Evolutionary conservation across 2,113 vertebrate genomes (phyloP), one percentile per base, ranked within the genome.

Genomic region (Microcebus ravelobensis): DNA sequence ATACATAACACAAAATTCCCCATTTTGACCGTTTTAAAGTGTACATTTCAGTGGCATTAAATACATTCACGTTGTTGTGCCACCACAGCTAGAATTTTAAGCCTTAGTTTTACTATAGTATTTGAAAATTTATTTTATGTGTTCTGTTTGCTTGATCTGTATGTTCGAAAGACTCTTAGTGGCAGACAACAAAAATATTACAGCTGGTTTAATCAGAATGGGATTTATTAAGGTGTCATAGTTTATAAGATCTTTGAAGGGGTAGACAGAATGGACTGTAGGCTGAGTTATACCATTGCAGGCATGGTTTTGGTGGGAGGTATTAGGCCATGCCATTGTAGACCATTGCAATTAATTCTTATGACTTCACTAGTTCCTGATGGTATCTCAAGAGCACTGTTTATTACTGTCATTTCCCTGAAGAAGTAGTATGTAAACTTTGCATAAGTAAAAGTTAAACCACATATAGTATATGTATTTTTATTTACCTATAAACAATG

Each of bases 1-100:
- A 76, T 42, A 29, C 2, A 34, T 80, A 59, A 83, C 55, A 55
- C 82, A 50, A 87, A 68, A 67, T 77, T 71, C 79, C 63, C 3
- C 18, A 85, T 74, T 96, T 96, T 76, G 74, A 63, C 77, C 10
- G 81, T 91, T 97, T 94, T 70, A 73, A 92, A 94, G 1, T 90
- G 5, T 87, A 52, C 15, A 73, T 12, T 63, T 92, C 6, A 90
- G 11, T 84, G 27, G 6, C 27, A 65, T 57, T 87, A 84, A 81
- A 13, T 95, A 29, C 17, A 68, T 65, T 65, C 14, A 71, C 14
- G n/a, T 61, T 76, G 14, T 88, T 79, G 14, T n/a, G 10, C 27
- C 80, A 76, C 11, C 59, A 10, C 59, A 57, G 65, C 23, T 89
- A 1, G 76, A 68, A 74, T 94, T 97, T 90, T 92, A 81, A 90